Evolutionary conservation across 1,140 invertebrate genomes (phyloP), one percentile per base, ranked within the genome.

Genomic region (Asobara japonica): DNA sequence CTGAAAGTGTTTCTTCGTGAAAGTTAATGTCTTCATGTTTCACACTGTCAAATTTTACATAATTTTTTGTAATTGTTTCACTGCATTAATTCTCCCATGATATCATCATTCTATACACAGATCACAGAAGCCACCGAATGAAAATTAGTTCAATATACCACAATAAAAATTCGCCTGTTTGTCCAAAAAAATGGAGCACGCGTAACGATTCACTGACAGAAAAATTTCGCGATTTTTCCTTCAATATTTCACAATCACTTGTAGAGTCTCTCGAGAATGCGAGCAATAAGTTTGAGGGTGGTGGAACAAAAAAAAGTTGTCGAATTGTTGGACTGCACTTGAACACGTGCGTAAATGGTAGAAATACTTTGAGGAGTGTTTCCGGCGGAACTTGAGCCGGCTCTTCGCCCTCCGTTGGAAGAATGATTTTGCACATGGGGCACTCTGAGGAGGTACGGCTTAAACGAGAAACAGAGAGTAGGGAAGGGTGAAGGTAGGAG

Each of bases 321-420:
- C 20, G 8, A 56, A 56, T 56, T 56, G 22, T 56, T 56, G 22
- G 22, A 56, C 51, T 56, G 18, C 51, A 56, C 51, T 56, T 56
- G 51, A 56, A 56, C 51, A 56, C 51, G 51, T 56, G 51, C 51
- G 51, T 56, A 56, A 56, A 56, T 56, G 51, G n/a, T 3, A 31
- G 27, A 60, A 62, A 31, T 62, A 31, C 27, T 29, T 11, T 62
- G 5, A 0, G n/a, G 60, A 62, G 60, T 62, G 60, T 45, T 71
- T 71, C 69, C 62, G 69, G 36, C 62, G 69, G 69, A 65, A 71
- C 62, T 71, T 56, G 61, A 65, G 61, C 27, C 62, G 62, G 69
- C 69, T 71, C 69, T 71, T 71, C 38, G 69, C 69, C 69, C 65
- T 65, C 41, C 18, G 33, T 41, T 71, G 69, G 64, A 61, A 64